phyloP scores from a whole-genome alignment of 2,113 vertebrate species.

The Ceyx margarethae region DNA sequence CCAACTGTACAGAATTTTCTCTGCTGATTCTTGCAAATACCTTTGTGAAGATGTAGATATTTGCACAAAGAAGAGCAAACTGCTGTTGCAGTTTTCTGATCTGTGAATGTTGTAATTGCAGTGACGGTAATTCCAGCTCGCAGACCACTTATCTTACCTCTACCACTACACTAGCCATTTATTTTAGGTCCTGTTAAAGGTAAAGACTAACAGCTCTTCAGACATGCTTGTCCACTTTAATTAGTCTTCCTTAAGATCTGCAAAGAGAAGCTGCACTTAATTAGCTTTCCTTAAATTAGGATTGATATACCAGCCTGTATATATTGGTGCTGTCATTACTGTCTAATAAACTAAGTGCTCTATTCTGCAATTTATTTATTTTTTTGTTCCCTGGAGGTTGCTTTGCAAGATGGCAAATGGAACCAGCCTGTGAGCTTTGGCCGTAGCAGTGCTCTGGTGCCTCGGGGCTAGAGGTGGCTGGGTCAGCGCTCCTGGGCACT shows the following conservation, averaged over 20 bases:
- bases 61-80: slow-evolving; percentile 36
- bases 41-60: not conserved
- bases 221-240: slow-evolving; percentile 31
- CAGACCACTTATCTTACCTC: slow-evolving; percentile 20
- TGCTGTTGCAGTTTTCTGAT: not conserved
- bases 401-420: not conserved
- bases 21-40: not conserved
- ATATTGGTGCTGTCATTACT: not conserved
- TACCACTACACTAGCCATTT: not conserved
- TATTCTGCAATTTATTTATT: not conserved
- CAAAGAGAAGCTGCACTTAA: slow-evolving; percentile 31
- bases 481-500: accelerated
- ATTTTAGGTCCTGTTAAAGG: slow-evolving; percentile 39
- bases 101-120: not conserved
- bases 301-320: slow-evolving; percentile 31
- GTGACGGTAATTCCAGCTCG: not conserved
- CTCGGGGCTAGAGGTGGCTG: not conserved
- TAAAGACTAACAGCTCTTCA: slow-evolving; percentile 23
- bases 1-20: not conserved
- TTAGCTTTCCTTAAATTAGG: slow-evolving; percentile 54
- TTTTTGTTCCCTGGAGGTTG: not conserved
- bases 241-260: slow-evolving; percentile 29
- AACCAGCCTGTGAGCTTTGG: not conserved
- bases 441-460: not conserved
- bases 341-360: slow-evolving; percentile 9